Base-by-base conservation (phyloP, 2,888 invertebrate species). In the Pollenia labialis region DNA sequence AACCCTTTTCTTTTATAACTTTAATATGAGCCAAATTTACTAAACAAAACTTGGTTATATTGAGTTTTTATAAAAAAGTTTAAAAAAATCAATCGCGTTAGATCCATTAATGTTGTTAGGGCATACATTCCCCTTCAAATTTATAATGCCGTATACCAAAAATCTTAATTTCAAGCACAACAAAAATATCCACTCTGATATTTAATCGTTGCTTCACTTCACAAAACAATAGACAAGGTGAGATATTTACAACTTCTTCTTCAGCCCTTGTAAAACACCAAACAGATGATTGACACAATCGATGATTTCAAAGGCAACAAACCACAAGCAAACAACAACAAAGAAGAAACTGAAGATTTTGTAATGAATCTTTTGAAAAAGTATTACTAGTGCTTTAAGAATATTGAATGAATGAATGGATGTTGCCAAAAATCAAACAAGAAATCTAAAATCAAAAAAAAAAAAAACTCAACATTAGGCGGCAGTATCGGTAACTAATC, bases 191-290 rank as follows among this genome's bases (percentile, higher is more conserved):
- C 23, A 72, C 56, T 46, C 18, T 52, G 16, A 68, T 40, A 77
- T 66, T 46, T 64, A 85, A 62, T 64, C 50, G 71, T 75, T 75
- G 75, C 80, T 81, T 54, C 56, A 82, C 48, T 50, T 81, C 44
- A 54, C 44, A 50, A 50, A 54, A 81, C 82, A 64, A 71, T 83
- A 69, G 79, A 79, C 69, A 83, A 86, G 77, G 75, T 86, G 79
- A 75, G 42, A 82, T 69, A 72, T 68, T 81, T 56, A 69, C 79
- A 64, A 75, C 86, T 72, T 64, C 83, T 74, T 52, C 56, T 66
- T 11, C 69, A 81, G 44, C 68, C 58, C 54, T 81, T 79, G n/a
- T 69, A 46, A 75, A 18, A 66, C 50, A 42, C 54, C 48, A 56
- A 72, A 58, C 64, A 54, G 56, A 52, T 80, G 58, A 54, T 79